A percentile compares a stretch with the other conserved stretches of the same genome.
Evolutionary conservation across 2,113 vertebrate species (phyloP).

Genomic region (Lagopus leucura): DNA sequence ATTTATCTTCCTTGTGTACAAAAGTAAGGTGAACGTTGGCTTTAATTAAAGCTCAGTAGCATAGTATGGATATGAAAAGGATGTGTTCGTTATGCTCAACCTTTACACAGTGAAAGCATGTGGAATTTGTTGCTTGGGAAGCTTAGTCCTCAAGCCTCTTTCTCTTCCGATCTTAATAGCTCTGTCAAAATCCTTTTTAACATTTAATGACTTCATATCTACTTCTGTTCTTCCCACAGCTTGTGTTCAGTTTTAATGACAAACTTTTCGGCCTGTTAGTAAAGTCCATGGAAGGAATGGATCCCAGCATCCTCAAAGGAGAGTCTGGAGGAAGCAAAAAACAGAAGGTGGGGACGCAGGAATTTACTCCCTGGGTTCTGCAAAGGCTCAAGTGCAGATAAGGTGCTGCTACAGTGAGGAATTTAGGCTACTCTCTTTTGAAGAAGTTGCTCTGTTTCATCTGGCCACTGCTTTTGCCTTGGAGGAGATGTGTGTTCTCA

Average conservation of each 20-base stretch:
- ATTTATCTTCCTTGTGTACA: not conserved
- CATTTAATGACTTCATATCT: not conserved
- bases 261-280: conserved; percentile 90
- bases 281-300: conserved; percentile 95
- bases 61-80: not conserved
- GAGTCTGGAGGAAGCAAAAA: conserved; percentile 82
- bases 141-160: not conserved
- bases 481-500: not conserved
- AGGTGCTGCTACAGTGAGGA: not conserved
- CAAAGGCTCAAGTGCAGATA: not conserved
- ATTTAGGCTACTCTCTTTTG: not conserved
- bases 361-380: not conserved
- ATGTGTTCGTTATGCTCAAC: not conserved
- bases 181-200: not conserved
- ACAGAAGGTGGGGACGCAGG: conserved; percentile 83
- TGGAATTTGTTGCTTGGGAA: not conserved
- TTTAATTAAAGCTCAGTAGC: not conserved
- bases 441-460: not conserved
- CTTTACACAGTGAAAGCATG: rapidly evolving
- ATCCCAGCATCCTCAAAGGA: conserved; percentile 91
- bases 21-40: not conserved
- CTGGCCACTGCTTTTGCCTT: not conserved
- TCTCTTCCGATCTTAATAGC: not conserved
- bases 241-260: conserved; percentile 92
- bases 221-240: conserved; percentile 68